Base-by-base conservation (phyloP, 2,888 invertebrate genomes). In the Lepas anatifera region DNA sequence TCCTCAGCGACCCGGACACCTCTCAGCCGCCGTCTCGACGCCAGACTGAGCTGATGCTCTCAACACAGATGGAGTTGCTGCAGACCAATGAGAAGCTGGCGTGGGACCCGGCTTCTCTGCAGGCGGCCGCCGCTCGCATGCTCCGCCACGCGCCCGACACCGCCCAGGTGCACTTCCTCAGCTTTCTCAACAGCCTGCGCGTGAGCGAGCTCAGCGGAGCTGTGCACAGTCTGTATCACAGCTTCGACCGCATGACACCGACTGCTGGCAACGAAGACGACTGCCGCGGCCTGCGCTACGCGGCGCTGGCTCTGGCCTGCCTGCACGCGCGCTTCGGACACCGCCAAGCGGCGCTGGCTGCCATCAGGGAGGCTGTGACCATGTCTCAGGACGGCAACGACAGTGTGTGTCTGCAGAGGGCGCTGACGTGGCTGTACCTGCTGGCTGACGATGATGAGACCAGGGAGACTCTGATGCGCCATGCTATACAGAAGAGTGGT, bases 321-420 rank as follows among this genome's bases (percentile, higher is more conserved):
- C 83, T 95, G 76, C 92, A 95, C 79, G 89, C 90, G 67, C 87
- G 90, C 75, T 95, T 95, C 80, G 88, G 87, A 68, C 89, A 91
- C 77, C 75, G 90, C 73, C 84, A 87, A 67, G 87, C 92, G 78
- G 92, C 92, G 0, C 80, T 89, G 77, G 86, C 87, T 71, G 88
- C 91, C 25, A 83, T 95, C n/a, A 87, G 87, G 75, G 95, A 95
- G 81, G 90, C 93, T 16, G 87, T 95, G 69, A 87, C 87, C 80
- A 84, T 92, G 77, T 91, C 94, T 6, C 94, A 95, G 79, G 92
- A 93, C 81, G 88, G 89, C 71, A 90, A 88, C 72, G 95, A 95
- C 79, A 87, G 88, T 76, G 84, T 89, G 70, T 94, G 93, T 77
- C 83, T 94, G 69, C 92, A 92, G 79, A 87, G 91, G 77, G 90